Evolutionary conservation across 1,140 invertebrate species (phyloP), one percentile per base, ranked within the genome.

Genomic region (Drosophila aff.): DNA sequence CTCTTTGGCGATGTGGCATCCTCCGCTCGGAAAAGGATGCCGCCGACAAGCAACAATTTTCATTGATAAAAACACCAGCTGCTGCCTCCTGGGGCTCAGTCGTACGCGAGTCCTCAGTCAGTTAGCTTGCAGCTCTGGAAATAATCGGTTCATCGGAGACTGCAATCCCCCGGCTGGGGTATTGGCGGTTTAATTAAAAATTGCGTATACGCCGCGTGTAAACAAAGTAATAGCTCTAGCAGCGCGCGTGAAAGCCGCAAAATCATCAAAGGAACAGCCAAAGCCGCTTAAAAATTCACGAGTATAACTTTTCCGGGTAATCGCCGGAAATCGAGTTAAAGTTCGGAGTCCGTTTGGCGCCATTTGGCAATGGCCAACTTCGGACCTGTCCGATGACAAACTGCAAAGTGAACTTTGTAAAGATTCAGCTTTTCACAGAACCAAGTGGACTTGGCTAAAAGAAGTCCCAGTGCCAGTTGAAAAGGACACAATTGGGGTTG

Each of bases 1-100:
- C 67, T 72, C 67, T 72, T 55, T 47, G 26, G 40, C 23, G n/a
- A 7, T 23, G 23, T 43, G 21, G 10, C 53, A 52, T 52, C 47
- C 57, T 59, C 16, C 43, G 67, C 16, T 61, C 41, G 40, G 71
- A 28, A 47, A 53, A 73, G 59, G 72, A 75, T 79, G 78, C 52
- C 43, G 78, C 52, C 43, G 60, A 72, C 55, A 77, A 82, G 81
- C 84, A 87, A 87, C 84, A 89, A 79, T 77, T 85, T 89, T 89
- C 84, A 89, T 89, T 89, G 84, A 89, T 89, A 89, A 89, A 87
- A 90, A 76, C 74, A 71, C 78, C 79, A 84, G 75, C 78, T 52
- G 63, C 77, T 76, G 66, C 41, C 52, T 85, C 69, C 66, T 85
- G 62, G 50, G 63, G 63, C 52, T 89, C 84, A 89, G 84, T 89